Evolutionary conservation across 2,888 invertebrate species (phyloP).

Genomic region (Pterostichus niger): DNA sequence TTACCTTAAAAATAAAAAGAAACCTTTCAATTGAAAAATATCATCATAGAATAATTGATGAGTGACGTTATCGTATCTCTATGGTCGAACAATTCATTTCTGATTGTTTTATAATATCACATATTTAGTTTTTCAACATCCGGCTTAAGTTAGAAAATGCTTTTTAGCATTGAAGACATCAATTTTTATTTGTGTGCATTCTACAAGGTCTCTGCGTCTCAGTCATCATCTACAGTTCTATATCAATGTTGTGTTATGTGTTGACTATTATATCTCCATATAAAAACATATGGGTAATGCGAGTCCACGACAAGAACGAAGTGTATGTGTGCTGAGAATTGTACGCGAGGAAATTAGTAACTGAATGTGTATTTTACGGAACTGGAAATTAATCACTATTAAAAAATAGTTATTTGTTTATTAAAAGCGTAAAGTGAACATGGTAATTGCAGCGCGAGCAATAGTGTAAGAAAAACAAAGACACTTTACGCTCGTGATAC

Average conservation of each 20-base stretch:
- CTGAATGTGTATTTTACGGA: no score
- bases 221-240: slow-evolving; percentile 4
- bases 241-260: neutral
- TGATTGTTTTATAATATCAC: neutral
- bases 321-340: no score
- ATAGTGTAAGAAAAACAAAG: no score
- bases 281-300: slow-evolving; percentile 37
- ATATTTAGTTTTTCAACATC: slow-evolving; percentile 2
- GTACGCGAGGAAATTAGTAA: no score
- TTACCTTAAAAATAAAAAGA: no score
- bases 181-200: slow-evolving; percentile 5
- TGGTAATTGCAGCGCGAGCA: no score
- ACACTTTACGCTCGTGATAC: no score
- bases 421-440: no score
- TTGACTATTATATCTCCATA: slow-evolving; percentile 19
- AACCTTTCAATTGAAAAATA: neutral
- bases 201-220: slow-evolving; percentile 15
- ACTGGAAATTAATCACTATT: no score
- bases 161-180: neutral
- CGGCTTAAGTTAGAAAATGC: neutral
- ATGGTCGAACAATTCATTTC: neutral
- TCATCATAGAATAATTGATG: neutral
- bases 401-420: no score
- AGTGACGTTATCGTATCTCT: neutral
- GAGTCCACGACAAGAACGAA: neutral